These are phyloP conservation scores for Lamprologus sp. DNA, from an alignment of 2,113 vertebrate genomes.

Conservation along the genomic window DNA sequence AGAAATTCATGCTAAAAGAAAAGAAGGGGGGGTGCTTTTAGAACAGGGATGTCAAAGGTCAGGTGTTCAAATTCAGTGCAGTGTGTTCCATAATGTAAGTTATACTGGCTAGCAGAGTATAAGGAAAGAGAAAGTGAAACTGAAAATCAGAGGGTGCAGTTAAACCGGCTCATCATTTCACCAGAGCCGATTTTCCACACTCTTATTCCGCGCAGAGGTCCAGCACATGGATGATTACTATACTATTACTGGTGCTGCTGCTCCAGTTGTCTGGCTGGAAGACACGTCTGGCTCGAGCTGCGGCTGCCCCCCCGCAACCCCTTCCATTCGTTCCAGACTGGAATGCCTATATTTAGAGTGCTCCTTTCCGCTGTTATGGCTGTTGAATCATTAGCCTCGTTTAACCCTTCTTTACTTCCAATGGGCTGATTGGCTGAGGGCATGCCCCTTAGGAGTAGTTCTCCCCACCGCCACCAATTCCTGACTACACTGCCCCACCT, in stretches of 20 bases:
- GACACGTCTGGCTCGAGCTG: conserved; percentile 27
- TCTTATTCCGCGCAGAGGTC: conserved; percentile 18
- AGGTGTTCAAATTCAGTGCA: background rate
- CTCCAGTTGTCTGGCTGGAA: conserved; percentile 49
- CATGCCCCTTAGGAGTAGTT: conserved; percentile 31
- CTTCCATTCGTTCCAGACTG: conserved; percentile 52
- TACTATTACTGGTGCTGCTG: conserved; percentile 35
- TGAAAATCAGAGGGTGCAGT: background rate
- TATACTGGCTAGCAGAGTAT: background rate
- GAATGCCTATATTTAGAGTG: conserved; percentile 72
- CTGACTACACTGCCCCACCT: background rate
- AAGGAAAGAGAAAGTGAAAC: background rate
- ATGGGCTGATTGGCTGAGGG: conserved; percentile 45
- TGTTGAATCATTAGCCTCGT: conserved; percentile 71
- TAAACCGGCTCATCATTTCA: conserved; percentile 18
- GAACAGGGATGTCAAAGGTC: background rate
- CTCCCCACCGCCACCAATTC: background rate
- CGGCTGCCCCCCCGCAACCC: background rate
- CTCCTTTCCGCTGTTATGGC: conserved; percentile 69
- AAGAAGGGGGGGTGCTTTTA: background rate
- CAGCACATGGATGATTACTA: conserved; percentile 34
- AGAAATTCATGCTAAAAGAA: background rate
- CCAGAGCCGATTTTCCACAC: conserved; percentile 24
- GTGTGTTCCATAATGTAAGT: background rate
- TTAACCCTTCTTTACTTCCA: conserved; percentile 67